Evolutionary conservation across 2,888 invertebrate species (phyloP), one percentile per base, ranked within the genome.

Genomic region (Pyrgus malvae): DNA sequence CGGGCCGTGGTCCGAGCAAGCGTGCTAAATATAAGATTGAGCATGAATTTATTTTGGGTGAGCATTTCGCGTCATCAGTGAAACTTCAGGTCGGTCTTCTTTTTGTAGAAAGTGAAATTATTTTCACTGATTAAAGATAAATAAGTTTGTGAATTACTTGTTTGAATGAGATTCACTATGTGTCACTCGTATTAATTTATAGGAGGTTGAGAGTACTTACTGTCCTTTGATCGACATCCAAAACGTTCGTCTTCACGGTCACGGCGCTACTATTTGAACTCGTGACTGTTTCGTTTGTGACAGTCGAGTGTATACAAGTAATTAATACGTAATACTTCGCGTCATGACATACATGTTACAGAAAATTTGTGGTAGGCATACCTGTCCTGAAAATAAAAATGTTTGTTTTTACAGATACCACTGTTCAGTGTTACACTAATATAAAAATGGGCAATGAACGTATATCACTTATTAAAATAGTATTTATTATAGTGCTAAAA

Each of bases 21-120:
- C 80, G 85, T 69, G 83, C 90, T 91, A 91, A 90, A 90, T 89
- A 90, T 91, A 91, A 81, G 70, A 83, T 80, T 80, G 87, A 84
- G 88, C 86, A 78, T 88, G 77, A 76, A 86, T 86, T 83, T 90
- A 90, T 91, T 90, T 90, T 86, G 68, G 83, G 87, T 78, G 69
- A 72, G 77, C 74, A 81, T 84, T 87, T 82, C 80, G 78, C 91
- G 89, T 90, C 91, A 90, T 85, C 82, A 76, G 72, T 78, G 70
- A 71, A 71, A 46, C 45, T 46, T 53, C 60, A 51, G 62, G 57
- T 56, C 56, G 51, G 46, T 60, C 45, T 46, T 60, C 35, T 56
- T 62, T 62, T 60, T 58, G 58, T 66, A 69, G 62, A 64, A 68
- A 68, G 64, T 62, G 48, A 57, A 59, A 57, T 44, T 50, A 31